Percentiles rank a stretch among this genome's conserved stretches.
Conservation (phyloP, 2,888 invertebrate species). For the Entomobrya multifasciata region DNA sequence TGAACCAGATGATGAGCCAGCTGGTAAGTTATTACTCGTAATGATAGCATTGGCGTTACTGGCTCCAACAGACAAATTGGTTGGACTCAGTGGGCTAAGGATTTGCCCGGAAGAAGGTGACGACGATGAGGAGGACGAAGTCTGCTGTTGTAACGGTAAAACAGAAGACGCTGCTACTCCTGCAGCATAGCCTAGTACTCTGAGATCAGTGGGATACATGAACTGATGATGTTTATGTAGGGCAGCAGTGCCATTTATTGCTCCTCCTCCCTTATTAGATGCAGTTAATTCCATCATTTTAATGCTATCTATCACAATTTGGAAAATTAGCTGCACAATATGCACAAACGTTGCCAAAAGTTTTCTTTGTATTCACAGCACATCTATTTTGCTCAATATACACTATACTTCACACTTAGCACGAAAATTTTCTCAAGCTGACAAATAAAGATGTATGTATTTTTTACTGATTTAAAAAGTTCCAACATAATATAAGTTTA, state of each 20-base stretch:
- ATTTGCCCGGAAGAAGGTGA: conserved; percentile 71
- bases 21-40: conserved; percentile 39
- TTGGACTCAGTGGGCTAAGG: conserved; percentile 69
- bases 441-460: no score
- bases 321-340: no score
- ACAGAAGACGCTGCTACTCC: conserved; percentile 65
- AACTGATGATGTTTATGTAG: conserved; percentile 78
- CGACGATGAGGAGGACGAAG: conserved; percentile 75
- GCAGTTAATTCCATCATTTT: conserved; percentile 79
- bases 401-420: no score
- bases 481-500: no score
- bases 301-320: background rate
- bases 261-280: conserved; percentile 74
- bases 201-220: conserved; percentile 78
- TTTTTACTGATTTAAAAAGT: no score
- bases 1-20: conserved; percentile 55
- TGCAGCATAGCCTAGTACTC: conserved; percentile 78
- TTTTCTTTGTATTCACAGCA: no score
- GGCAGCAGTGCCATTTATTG: conserved; percentile 58
- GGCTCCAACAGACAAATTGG: conserved; percentile 66
- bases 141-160: conserved; percentile 66
- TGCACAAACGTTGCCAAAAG: no score
- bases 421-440: no score
- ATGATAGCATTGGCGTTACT: conserved; percentile 48
- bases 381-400: no score